Evolutionary conservation across 1,140 invertebrate species (phyloP).

Genomic region (Gonatopus flavifemur): DNA sequence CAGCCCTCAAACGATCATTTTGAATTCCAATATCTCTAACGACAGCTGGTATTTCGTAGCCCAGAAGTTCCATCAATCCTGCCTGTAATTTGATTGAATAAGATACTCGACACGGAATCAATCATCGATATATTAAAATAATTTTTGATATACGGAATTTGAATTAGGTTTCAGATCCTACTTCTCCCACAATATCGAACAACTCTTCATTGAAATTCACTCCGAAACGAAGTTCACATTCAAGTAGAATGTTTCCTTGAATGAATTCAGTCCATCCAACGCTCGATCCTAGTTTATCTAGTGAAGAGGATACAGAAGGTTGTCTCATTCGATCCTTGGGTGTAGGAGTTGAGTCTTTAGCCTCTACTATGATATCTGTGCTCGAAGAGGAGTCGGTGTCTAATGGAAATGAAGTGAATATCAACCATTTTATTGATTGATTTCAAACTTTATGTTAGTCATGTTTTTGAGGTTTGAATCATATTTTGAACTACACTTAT

Average conservation of each 20-base stretch:
- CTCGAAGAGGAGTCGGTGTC: no score
- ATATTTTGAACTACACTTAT: no score
- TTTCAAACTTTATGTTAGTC: no score
- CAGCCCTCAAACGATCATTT: slow-evolving; percentile 66
- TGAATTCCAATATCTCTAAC: slow-evolving; percentile 71
- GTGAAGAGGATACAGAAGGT: not conserved
- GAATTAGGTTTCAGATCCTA: no score
- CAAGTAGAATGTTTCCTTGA: slow-evolving; percentile 64
- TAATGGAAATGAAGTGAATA: no score
- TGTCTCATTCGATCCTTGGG: slow-evolving; percentile 12
- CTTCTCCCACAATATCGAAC: slow-evolving; percentile 73
- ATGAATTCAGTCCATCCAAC: slow-evolving; percentile 65
- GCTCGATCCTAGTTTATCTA: slow-evolving; percentile 21
- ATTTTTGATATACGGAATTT: not conserved
- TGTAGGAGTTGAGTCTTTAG: not conserved
- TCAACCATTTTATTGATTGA: no score
- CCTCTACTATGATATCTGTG: no score
- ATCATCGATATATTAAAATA: no score
- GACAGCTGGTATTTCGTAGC: slow-evolving; percentile 69
- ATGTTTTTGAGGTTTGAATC: no score
- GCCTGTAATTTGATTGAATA: no score
- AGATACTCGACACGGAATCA: no score
- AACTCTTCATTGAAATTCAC: slow-evolving; percentile 69
- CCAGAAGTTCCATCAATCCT: slow-evolving; percentile 73
- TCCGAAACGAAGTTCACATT: slow-evolving; percentile 66